Conservation (phyloP, 2,888 invertebrate species). For the Lamellibrachia columna region DNA sequence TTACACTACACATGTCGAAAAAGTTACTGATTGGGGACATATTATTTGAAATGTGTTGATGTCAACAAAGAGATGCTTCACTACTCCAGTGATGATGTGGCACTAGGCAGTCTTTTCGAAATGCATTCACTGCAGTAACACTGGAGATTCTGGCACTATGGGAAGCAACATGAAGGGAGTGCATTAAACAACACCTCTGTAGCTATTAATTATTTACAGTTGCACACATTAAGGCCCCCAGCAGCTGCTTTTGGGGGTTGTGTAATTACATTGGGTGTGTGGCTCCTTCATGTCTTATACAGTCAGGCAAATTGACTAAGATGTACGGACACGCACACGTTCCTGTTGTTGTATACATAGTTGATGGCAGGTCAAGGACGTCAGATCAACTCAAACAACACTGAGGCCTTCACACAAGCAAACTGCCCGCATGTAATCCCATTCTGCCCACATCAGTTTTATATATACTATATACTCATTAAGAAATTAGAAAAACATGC, state of each 20-base stretch:
- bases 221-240: neutral
- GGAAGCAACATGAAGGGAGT: neutral
- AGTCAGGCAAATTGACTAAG: neutral
- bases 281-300: neutral
- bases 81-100: neutral
- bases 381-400: neutral
- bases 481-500: too few species aligned
- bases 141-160: neutral
- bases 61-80: neutral
- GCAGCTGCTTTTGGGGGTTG: neutral
- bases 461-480: too few species aligned
- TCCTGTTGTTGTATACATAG: neutral
- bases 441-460: neutral
- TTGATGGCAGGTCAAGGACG: neutral
- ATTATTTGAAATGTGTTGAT: neutral
- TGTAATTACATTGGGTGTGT: neutral
- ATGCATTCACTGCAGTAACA: neutral
- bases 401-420: neutral
- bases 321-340: neutral
- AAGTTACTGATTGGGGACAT: neutral
- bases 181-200: neutral
- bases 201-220: neutral
- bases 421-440: neutral
- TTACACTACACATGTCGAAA: neutral
- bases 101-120: neutral